A percentile compares a stretch with the other conserved stretches of the same genome.
Evolutionary conservation across 2,797 vertebrate species (phyloP).

Genomic region (Sebastes variabilis): DNA sequence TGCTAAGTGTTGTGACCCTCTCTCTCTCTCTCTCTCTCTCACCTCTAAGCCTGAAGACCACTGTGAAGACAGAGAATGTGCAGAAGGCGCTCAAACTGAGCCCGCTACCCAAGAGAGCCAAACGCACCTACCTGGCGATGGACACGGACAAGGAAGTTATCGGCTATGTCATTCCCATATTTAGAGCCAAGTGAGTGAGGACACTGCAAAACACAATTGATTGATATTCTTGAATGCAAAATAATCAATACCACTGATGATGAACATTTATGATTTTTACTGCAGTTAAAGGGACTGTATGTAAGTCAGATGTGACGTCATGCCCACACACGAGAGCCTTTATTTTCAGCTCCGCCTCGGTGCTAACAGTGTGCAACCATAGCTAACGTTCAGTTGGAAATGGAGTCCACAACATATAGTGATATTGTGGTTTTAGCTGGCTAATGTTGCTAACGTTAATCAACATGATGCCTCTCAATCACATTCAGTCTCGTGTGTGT

Average conservation of each 20-base stretch:
- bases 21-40: not conserved
- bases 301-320: no score
- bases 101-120: constrained; percentile 88
- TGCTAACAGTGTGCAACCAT: no score
- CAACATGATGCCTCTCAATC: no score
- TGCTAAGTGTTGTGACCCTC: not conserved
- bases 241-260: not conserved
- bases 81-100: constrained; percentile 86
- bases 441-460: no score
- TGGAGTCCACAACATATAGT: no score
- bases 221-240: not conserved
- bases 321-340: no score
- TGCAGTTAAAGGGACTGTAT: no score
- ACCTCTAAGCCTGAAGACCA: constrained; percentile 81
- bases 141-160: constrained; percentile 85
- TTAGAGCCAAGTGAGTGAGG: constrained; percentile 87
- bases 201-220: not conserved
- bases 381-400: no score
- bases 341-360: no score
- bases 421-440: no score
- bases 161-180: constrained; percentile 92
- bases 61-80: constrained; percentile 78
- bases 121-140: constrained; percentile 85
- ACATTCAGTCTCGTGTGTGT: no score
- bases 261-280: not conserved